Conservation (phyloP, 2,113 vertebrate species). For the Aspiorhynchus laticeps region DNA sequence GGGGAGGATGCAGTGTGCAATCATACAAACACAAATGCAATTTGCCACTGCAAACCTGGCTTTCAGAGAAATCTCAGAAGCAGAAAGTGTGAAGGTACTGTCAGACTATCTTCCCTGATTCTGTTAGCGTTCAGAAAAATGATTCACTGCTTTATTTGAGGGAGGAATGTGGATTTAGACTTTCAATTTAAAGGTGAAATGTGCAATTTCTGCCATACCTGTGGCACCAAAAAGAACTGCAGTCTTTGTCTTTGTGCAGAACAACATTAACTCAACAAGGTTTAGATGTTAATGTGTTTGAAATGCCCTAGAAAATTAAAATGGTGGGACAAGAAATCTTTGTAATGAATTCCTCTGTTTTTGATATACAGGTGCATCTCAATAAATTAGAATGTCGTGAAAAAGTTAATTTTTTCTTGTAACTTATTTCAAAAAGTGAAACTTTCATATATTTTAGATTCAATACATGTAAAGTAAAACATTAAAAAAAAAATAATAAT, state of each 20-base stretch:
- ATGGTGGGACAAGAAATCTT: neutral
- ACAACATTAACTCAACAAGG: neutral
- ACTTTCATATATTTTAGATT: too few species aligned
- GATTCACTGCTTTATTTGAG: constrained; percentile 18
- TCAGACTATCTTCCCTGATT: constrained; percentile 24
- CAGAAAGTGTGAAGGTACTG: constrained; percentile 90
- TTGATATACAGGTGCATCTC: too few species aligned
- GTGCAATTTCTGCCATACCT: neutral
- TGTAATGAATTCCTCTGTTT: neutral
- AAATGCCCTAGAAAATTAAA: neutral
- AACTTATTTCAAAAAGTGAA: too few species aligned
- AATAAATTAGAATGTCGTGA: too few species aligned
- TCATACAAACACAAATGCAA: constrained; percentile 84
- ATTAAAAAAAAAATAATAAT: too few species aligned
- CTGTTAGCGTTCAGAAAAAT: constrained; percentile 33
- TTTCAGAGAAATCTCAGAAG: constrained; percentile 89
- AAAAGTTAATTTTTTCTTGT: too few species aligned
- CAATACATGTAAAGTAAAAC: too few species aligned
- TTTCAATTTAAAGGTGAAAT: neutral
- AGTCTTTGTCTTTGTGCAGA: neutral
- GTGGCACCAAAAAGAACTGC: neutral
- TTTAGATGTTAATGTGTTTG: neutral
- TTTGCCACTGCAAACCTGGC: constrained; percentile 92
- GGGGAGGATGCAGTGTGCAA: constrained; percentile 94
- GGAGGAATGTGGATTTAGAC: neutral